Evolutionary conservation across 2,888 invertebrate species (phyloP), one percentile per base, ranked within the genome.

Genomic region (Dynastes grantii): DNA sequence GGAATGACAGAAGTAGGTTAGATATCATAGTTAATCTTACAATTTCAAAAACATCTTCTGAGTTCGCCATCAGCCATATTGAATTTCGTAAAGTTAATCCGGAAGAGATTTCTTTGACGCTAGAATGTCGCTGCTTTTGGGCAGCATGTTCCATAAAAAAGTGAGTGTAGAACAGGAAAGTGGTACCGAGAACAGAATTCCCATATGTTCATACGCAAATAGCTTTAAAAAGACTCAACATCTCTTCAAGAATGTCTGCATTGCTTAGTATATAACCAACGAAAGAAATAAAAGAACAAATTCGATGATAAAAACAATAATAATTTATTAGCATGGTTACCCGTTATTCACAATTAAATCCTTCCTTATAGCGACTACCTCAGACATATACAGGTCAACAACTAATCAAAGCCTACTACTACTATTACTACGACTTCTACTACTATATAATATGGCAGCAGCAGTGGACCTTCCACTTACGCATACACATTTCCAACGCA

Each of bases 331-430:
- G 55, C 37, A n/a, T 37, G 40, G 6, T 55, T 55, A 27, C 58
- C 55, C 71, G 55, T 71, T 71, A 71, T 32, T 71, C 55, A 71
- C 55, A 71, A 71, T 71, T 55, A 71, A 71, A 71, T 71, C 55
- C 55, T 71, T 55, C 55, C 71, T 32, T 32, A 55, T 40, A 53
- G 55, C 55, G n/a, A 55, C 37, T 32, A 32, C 53, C n/a, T 71
- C 13, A n/a, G 55, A 55, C 55, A 53, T 55, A 71, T 71, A 22
- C 71, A 16, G 71, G 37, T 53, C 71, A 71, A 71, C 71, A 71
- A 55, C 55, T 55, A 37, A 71, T 55, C 71, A 71, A 27, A 55
- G 71, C 71, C 53, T 71, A 55, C 71, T 22, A 55, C 55, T 65
- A 32, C 37, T 40, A 8, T n/a, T 55, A 55, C 55, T 55, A 53